Evolutionary conservation across 2,888 invertebrate genomes (phyloP).

Genomic region (Achlya flavicornis): DNA sequence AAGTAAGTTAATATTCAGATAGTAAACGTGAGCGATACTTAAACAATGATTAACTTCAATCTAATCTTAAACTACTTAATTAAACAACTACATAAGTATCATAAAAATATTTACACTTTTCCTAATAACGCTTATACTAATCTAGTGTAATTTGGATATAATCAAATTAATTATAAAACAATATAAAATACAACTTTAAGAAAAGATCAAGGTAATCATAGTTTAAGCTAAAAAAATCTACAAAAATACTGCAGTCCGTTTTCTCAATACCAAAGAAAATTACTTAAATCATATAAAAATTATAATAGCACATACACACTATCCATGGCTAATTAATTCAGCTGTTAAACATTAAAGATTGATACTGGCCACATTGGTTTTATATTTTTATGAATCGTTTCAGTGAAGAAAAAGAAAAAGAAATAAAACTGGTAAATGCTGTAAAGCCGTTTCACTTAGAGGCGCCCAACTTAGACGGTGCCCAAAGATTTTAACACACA

Average conservation of each 20-base stretch:
- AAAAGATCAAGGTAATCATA: slow-evolving; percentile 82
- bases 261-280: not conserved
- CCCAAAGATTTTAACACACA: no score
- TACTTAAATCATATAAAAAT: not conserved
- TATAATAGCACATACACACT: not conserved
- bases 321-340: not conserved
- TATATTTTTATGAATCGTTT: no score
- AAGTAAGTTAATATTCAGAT: slow-evolving; percentile 17
- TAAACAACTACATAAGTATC: slow-evolving; percentile 22
- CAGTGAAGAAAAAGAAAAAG: no score
- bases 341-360: not conserved
- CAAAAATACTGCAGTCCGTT: not conserved
- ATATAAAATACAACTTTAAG: slow-evolving; percentile 50
- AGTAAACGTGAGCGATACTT: slow-evolving; percentile 33
- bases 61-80: slow-evolving; percentile 58
- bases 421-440: no score
- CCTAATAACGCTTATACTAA: slow-evolving; percentile 33
- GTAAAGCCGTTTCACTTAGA: no score
- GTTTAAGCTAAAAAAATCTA: slow-evolving; percentile 43
- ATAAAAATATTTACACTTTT: slow-evolving; percentile 34
- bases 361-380: not conserved
- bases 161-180: slow-evolving; percentile 29
- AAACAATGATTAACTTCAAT: slow-evolving; percentile 79
- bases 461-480: no score
- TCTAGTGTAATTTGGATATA: slow-evolving; percentile 34